Conservation (phyloP, 2,888 invertebrate genomes). For the Camponotus fellah region DNA sequence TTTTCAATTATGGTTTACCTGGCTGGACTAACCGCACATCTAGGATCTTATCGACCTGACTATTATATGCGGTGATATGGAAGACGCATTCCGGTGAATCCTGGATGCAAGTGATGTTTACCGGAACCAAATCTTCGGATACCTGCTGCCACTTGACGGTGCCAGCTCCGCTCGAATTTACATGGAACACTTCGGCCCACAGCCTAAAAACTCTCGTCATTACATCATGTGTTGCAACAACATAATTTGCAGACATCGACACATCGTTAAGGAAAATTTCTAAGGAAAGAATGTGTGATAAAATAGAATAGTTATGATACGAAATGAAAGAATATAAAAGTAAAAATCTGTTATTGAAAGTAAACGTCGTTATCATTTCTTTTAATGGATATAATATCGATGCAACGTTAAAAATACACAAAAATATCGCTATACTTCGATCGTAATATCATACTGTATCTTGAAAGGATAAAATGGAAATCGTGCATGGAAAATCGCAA, state of each 20-base stretch:
- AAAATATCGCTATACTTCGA: constrained; percentile 30
- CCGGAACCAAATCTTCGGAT: constrained; percentile 98
- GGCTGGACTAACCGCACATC: constrained; percentile 99
- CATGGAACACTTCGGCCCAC: constrained; percentile 99
- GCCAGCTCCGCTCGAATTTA: constrained; percentile 96
- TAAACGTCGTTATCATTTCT: not conserved
- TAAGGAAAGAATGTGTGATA: constrained; percentile 20
- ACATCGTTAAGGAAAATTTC: constrained; percentile 25
- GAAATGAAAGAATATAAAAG: not conserved
- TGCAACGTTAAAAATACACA: not conserved
- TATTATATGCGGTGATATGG: constrained; percentile 99
- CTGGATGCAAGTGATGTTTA: constrained; percentile 99
- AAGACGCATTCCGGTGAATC: constrained; percentile 98
- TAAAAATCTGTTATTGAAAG: not conserved
- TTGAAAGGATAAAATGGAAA: constrained; percentile 29
- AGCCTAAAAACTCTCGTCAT: constrained; percentile 89
- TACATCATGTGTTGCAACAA: constrained; percentile 51
- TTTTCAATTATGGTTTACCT: constrained; percentile 88
- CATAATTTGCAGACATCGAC: constrained; percentile 35
- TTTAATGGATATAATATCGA: not conserved
- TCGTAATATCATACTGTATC: constrained; percentile 11
- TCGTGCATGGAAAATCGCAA: constrained; percentile 16
- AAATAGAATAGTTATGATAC: constrained; percentile 12
- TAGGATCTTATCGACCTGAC: constrained; percentile 99
- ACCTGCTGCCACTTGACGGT: constrained; percentile 99